These are phyloP conservation scores for Apamea sordens DNA, from an alignment of 2,888 invertebrate genomes.

Conservation along the genomic window DNA sequence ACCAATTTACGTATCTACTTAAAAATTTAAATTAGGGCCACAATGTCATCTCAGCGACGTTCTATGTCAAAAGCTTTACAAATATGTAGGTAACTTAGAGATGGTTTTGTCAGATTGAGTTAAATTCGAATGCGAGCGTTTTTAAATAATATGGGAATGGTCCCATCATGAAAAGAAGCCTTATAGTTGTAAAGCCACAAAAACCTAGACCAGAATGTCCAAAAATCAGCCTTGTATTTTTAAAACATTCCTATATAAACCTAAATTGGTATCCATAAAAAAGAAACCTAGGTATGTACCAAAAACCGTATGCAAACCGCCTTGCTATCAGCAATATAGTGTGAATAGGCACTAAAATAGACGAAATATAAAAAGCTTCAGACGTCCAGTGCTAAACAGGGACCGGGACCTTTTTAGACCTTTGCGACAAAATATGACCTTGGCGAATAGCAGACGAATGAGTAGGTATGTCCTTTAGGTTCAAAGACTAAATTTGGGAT, in stretches of 20 bases:
- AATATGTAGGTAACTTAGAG: not conserved
- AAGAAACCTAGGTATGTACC: not conserved
- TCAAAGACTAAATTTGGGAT: not conserved
- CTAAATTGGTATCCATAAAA: constrained; percentile 14
- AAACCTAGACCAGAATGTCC: not conserved
- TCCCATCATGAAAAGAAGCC: not conserved
- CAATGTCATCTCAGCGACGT: not conserved
- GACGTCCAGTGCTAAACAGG: constrained; percentile 6
- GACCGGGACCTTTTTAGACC: constrained; percentile 9
- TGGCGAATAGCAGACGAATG: not conserved
- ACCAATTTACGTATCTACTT: too few relatives aligned
- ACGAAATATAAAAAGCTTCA: constrained; percentile 16
- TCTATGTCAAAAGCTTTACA: not conserved
- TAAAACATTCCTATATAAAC: too few relatives aligned
- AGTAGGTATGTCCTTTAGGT: not conserved
- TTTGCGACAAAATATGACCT: constrained; percentile 16
- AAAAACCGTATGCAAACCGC: constrained; percentile 4
- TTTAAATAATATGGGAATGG: not conserved
- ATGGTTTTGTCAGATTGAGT: not conserved
- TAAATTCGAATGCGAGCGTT: not conserved
- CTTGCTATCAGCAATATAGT: constrained; percentile 21
- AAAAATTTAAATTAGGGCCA: not conserved
- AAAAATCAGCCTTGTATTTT: not conserved
- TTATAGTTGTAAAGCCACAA: not conserved
- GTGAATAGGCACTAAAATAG: constrained; percentile 8